These are phyloP conservation scores for Lithosia quadra DNA, from an alignment of 2,888 invertebrate species.

Conservation along the genomic window DNA sequence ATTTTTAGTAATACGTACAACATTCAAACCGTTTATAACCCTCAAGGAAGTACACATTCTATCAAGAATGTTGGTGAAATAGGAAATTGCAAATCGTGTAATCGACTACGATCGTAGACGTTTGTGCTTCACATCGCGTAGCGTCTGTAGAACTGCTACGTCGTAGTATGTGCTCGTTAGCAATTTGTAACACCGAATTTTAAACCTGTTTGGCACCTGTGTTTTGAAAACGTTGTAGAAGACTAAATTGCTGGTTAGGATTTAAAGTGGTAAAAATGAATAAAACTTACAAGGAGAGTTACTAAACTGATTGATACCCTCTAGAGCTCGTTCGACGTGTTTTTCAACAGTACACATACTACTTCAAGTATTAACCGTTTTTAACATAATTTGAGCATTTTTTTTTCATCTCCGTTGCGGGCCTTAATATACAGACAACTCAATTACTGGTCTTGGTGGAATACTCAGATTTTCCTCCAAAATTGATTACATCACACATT, in stretches of 20 bases:
- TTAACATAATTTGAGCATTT: too few species aligned
- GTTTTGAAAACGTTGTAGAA: background rate
- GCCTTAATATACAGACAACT: too few species aligned
- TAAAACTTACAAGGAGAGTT: too few species aligned
- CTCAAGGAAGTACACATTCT: conserved; percentile 11
- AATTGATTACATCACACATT: too few species aligned
- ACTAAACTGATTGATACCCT: too few species aligned
- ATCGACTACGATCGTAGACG: conserved; percentile 38
- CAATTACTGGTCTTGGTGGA: too few species aligned
- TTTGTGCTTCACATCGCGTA: conserved; percentile 36
- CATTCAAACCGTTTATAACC: conserved; percentile 16
- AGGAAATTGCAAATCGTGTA: conserved; percentile 39
- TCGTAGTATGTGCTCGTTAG: conserved; percentile 35
- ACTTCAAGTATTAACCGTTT: too few species aligned
- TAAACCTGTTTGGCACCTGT: background rate
- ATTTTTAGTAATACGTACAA: background rate
- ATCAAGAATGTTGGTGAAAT: conserved; percentile 15
- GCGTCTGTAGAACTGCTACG: conserved; percentile 38
- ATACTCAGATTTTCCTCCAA: too few species aligned
- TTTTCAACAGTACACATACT: too few species aligned
- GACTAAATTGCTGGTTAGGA: background rate
- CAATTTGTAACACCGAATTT: conserved; percentile 2
- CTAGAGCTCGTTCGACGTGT: too few species aligned
- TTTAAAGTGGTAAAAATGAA: background rate
- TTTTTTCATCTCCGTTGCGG: too few species aligned